Percentiles rank a stretch among this genome's conserved stretches.
Evolutionary conservation across 2,888 invertebrate species (phyloP).

Genomic region (Sericinus montela): DNA sequence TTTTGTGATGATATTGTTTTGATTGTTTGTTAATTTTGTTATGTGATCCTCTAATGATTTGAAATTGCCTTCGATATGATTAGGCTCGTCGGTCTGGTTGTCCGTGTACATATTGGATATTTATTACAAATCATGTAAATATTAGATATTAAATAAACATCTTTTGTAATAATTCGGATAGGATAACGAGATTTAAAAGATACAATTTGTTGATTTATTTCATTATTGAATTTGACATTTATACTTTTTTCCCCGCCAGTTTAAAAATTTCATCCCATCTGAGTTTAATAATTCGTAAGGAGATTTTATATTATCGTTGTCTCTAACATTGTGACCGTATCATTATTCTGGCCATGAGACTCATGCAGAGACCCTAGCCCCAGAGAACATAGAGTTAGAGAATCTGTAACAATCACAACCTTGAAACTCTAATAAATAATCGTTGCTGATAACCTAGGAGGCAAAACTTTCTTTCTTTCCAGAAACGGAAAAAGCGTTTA

Average conservation of each 20-base stretch:
- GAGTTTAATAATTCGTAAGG: background rate
- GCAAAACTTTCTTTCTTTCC: too few species aligned
- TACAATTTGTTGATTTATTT: conserved; percentile 16
- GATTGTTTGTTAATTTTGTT: conserved; percentile 46
- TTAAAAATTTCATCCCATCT: conserved; percentile 2
- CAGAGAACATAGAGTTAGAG: too few species aligned
- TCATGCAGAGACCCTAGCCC: too few species aligned
- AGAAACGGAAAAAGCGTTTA: too few species aligned
- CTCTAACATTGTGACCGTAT: too few species aligned
- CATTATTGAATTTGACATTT: conserved; percentile 15
- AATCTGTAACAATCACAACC: too few species aligned
- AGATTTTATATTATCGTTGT: background rate
- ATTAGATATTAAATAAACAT: conserved; percentile 22
- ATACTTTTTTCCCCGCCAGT: background rate
- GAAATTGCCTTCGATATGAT: conserved; percentile 31
- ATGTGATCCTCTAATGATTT: conserved; percentile 44
- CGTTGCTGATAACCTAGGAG: too few species aligned
- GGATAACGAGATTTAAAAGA: conserved; percentile 3
- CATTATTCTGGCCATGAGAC: too few species aligned
- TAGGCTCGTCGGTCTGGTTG: conserved; percentile 9
- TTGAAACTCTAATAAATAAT: too few species aligned
- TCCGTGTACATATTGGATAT: conserved; percentile 33
- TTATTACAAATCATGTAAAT: conserved; percentile 16
- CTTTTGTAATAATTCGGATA: conserved; percentile 13
- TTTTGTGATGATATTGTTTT: conserved; percentile 44